A percentile compares a stretch with the other conserved stretches of the same genome.
These are phyloP conservation scores for Callinectes sapidus DNA, from an alignment of 2,888 invertebrate species.

Conservation along the genomic window DNA sequence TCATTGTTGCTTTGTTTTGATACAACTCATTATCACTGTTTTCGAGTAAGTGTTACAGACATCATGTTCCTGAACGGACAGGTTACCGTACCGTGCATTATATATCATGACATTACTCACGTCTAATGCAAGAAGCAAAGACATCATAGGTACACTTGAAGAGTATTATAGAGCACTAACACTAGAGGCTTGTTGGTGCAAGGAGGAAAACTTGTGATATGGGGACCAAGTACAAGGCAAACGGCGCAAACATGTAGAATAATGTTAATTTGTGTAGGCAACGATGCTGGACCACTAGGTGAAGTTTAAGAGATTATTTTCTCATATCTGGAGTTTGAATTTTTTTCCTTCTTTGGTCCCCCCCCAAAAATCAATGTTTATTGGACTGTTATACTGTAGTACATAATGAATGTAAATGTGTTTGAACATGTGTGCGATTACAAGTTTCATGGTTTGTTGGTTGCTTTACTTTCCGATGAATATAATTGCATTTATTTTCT, in stretches of 20 bases:
- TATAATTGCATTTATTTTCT: not conserved
- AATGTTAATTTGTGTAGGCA: not conserved
- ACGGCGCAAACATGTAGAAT: not conserved
- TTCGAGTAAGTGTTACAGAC: not conserved
- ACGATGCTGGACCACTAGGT: not conserved
- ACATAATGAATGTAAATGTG: not conserved
- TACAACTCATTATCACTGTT: not conserved
- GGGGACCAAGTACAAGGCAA: not conserved
- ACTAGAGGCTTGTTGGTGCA: not conserved
- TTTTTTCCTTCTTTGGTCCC: no score
- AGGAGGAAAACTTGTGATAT: not conserved
- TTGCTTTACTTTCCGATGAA: not conserved
- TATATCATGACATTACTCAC: not conserved
- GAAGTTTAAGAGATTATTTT: not conserved
- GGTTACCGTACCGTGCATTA: not conserved
- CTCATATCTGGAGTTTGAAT: not conserved
- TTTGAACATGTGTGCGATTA: not conserved
- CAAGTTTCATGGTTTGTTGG: not conserved
- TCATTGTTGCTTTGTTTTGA: not conserved
- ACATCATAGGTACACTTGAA: not conserved
- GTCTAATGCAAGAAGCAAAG: not conserved
- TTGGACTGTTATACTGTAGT: not conserved
- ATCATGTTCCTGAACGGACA: not conserved
- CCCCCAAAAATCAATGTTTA: not conserved
- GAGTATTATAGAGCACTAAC: not conserved